Conservation (phyloP, 1,140 invertebrate species). For the Condylostylus longicornis region DNA sequence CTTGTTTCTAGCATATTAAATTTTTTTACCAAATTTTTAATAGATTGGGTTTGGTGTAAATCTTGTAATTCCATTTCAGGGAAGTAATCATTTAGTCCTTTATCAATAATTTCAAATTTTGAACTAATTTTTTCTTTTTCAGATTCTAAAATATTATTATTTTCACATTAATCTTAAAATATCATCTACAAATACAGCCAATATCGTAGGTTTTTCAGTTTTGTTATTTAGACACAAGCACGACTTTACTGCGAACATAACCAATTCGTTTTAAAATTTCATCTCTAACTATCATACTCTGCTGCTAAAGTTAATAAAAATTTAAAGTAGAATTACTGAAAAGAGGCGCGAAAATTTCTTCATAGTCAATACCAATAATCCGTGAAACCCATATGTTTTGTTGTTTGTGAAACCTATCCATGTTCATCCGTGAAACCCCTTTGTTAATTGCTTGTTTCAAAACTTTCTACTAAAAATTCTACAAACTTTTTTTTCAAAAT, state of each 20-base stretch:
- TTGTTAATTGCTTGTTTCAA: not conserved
- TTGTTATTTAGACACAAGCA: conserved; percentile 2
- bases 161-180: not conserved
- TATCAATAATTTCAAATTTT: conserved; percentile 18
- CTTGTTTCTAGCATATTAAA: not conserved
- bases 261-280: conserved; percentile 14
- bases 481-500: no score
- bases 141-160: not conserved
- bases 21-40: conserved; percentile 1
- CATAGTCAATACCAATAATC: conserved; percentile 23
- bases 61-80: conserved; percentile 21
- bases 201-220: not conserved
- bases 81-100: conserved; percentile 13
- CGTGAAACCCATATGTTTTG: conserved; percentile 11
- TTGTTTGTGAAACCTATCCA: not conserved
- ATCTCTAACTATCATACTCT: conserved; percentile 17
- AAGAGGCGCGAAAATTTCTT: conserved; percentile 29
- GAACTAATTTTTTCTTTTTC: not conserved
- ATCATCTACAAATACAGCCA: conserved; percentile 2
- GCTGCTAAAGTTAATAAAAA: conserved; percentile 26
- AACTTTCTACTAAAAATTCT: no score
- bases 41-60: conserved; percentile 1
- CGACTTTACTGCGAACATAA: conserved; percentile 12
- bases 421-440: no score
- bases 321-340: conserved; percentile 23